Conservation (phyloP, 2,113 vertebrate species). For the Dendropsophus ebraccatus region DNA sequence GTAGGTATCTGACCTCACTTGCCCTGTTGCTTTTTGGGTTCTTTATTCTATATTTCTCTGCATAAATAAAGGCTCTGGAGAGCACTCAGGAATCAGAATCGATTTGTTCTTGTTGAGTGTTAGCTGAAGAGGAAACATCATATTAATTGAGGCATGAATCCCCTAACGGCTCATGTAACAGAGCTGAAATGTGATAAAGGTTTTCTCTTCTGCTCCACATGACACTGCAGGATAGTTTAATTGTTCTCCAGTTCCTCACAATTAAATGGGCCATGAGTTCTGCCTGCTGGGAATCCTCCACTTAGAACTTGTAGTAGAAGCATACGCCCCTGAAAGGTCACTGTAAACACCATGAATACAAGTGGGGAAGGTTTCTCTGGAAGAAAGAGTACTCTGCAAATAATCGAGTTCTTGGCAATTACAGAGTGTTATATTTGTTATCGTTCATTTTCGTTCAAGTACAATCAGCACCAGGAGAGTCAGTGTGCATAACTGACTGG, state of each 20-base stretch:
- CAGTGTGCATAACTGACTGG: not conserved
- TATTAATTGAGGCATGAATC: conserved; percentile 32
- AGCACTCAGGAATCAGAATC: conserved; percentile 30
- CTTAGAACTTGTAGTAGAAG: not conserved
- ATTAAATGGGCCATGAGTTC: conserved; percentile 20
- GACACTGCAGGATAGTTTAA: conserved; percentile 1
- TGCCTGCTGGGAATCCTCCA: not conserved
- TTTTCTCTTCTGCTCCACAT: conserved; percentile 35
- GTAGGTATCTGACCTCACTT: not conserved
- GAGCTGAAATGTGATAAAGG: conserved; percentile 41
- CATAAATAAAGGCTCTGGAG: conserved; percentile 31
- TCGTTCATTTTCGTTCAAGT: not conserved
- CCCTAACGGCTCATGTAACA: conserved; percentile 8
- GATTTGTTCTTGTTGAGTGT: conserved; percentile 39
- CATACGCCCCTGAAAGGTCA: not conserved
- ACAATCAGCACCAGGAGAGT: not conserved
- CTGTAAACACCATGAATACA: not conserved
- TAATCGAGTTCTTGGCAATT: not conserved
- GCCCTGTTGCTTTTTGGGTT: not conserved
- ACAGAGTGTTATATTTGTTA: not conserved
- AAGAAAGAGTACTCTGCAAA: not conserved
- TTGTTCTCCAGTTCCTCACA: not conserved
- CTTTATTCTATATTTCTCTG: not conserved
- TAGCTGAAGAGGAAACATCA: conserved; percentile 42
- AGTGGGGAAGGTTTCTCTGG: not conserved